A percentile compares a stretch with the other conserved stretches of the same genome.
phyloP scores from a whole-genome alignment of 2,797 vertebrate genomes.

The Cirrhinus mrigala region DNA sequence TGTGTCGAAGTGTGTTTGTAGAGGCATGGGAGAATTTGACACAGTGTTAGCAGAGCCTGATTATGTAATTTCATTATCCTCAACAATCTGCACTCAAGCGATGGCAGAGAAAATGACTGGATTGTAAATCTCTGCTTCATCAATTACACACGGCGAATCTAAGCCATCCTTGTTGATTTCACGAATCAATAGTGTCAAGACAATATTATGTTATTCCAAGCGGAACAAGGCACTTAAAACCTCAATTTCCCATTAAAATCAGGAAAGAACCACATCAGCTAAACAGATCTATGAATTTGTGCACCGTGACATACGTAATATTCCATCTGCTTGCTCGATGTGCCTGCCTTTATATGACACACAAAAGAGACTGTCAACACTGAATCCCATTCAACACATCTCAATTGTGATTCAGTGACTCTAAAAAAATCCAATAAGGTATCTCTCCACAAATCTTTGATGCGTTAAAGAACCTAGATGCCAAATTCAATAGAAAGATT shows the following conservation, averaged over 20 bases:
- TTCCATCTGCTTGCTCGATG: conserved; percentile 31
- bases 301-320: conserved; percentile 38
- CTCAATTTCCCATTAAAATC: conserved; percentile 48
- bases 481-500: not conserved
- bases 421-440: not conserved
- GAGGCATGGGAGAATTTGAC: conserved; percentile 30
- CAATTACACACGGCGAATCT: conserved; percentile 62
- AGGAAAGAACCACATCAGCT: not conserved
- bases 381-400: conserved; percentile 4
- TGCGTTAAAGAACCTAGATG: not conserved
- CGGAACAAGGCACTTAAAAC: conserved; percentile 43
- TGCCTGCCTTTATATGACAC: conserved; percentile 14
- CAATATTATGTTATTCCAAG: conserved; percentile 40
- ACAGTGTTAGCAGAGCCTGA: conserved; percentile 62
- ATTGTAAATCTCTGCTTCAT: conserved; percentile 74
- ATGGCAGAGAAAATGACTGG: conserved; percentile 70
- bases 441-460: not conserved
- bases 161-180: conserved; percentile 24
- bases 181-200: conserved; percentile 45
- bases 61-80: conserved; percentile 79
- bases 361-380: conserved; percentile 29
- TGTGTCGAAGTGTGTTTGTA: conserved; percentile 62
- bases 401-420: not conserved
- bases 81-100: conserved; percentile 75
- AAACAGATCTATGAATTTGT: conserved; percentile 30